Evolutionary conservation across 2,113 vertebrate species (phyloP).

Genomic region (Sylvietta virens): DNA sequence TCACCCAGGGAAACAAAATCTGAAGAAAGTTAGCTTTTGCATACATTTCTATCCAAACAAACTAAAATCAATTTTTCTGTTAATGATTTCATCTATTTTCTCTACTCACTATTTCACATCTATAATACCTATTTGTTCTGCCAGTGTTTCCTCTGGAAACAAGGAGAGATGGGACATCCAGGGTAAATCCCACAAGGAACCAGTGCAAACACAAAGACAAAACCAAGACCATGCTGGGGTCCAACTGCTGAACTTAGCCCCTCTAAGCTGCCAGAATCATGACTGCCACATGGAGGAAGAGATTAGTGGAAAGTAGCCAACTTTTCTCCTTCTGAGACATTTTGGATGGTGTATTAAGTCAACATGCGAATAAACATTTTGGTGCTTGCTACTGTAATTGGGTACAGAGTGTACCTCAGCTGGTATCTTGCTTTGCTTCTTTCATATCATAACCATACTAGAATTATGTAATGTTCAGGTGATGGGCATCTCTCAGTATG

Average conservation of each 20-base stretch:
- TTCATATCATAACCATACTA: neutral
- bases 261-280: neutral
- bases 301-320: neutral
- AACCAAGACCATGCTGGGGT: rapidly evolving
- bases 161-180: neutral
- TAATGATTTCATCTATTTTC: neutral
- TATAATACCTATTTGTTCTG: neutral
- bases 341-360: neutral
- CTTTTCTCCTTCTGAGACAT: neutral
- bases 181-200: neutral
- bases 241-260: neutral
- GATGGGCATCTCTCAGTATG: neutral
- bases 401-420: rapidly evolving
- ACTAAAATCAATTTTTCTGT: neutral
- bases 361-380: neutral
- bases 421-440: neutral
- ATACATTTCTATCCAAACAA: neutral
- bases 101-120: neutral
- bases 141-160: neutral
- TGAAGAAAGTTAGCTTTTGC: neutral
- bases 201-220: neutral
- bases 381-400: neutral
- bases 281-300: neutral
- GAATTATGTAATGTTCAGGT: rapidly evolving
- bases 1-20: neutral